Conservation (phyloP, 2,797 vertebrate species). For the Schizothorax lantsangensis region DNA sequence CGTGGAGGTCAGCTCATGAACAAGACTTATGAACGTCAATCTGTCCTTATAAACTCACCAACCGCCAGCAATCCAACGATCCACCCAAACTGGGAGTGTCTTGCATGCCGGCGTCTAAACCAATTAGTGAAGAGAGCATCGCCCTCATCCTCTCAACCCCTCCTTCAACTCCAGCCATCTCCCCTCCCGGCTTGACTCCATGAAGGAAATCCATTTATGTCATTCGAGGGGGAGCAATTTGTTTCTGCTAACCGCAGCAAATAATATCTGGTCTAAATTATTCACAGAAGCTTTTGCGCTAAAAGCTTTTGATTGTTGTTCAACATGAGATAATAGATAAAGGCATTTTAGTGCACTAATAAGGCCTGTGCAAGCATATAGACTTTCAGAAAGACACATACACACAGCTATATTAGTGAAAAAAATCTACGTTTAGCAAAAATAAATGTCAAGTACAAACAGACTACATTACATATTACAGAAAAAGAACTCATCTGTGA, state of each 20-base stretch:
- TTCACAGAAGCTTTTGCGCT: constrained; percentile 87
- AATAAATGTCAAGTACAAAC: not conserved
- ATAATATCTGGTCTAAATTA: constrained; percentile 92
- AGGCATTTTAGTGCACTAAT: constrained; percentile 67
- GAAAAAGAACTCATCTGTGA: not conserved
- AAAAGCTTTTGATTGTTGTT: constrained; percentile 88
- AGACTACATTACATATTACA: not conserved
- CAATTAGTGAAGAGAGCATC: constrained; percentile 79
- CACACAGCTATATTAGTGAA: constrained; percentile 3
- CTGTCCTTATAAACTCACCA: constrained; percentile 79
- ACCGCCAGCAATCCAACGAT: constrained; percentile 67
- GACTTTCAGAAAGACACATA: constrained; percentile 27
- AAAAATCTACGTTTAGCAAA: not conserved
- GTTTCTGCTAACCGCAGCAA: constrained; percentile 82
- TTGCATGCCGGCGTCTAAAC: constrained; percentile 79
- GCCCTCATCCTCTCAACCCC: constrained; percentile 62
- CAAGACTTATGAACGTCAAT: constrained; percentile 66
- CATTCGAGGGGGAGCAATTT: constrained; percentile 81
- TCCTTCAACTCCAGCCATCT: constrained; percentile 51
- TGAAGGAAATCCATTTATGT: constrained; percentile 90
- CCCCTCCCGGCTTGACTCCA: constrained; percentile 74
- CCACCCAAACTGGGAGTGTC: constrained; percentile 89
- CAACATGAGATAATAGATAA: constrained; percentile 78
- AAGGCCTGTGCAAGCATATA: constrained; percentile 62
- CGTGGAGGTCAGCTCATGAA: constrained; percentile 82